These are phyloP conservation scores for Megaceryle torquata DNA, from an alignment of 2,113 vertebrate species.

Conservation along the genomic window DNA sequence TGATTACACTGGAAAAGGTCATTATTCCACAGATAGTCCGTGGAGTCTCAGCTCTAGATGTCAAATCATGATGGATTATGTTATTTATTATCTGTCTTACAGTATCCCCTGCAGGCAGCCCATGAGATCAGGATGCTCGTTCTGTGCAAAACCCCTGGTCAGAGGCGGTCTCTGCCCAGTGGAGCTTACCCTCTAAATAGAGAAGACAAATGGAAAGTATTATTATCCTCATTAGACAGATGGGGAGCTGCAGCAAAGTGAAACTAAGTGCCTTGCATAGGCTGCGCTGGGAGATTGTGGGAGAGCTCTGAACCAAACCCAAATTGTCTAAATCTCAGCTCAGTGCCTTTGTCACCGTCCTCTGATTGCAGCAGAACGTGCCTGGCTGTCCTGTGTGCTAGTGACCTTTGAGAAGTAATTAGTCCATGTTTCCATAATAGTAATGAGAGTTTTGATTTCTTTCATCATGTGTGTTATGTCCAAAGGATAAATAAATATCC, in stretches of 20 bases:
- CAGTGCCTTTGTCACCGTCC: not conserved
- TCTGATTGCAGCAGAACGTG: not conserved
- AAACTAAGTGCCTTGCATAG: not conserved
- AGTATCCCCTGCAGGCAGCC: not conserved
- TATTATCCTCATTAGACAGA: not conserved
- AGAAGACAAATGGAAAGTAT: slow-evolving; percentile 7
- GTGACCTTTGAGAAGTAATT: not conserved
- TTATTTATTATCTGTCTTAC: not conserved
- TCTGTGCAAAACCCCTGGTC: not conserved
- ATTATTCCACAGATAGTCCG: not conserved
- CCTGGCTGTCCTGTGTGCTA: not conserved
- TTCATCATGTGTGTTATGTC: not conserved
- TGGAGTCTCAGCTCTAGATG: not conserved
- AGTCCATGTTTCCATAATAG: not conserved
- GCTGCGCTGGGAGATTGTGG: not conserved
- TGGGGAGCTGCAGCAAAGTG: slow-evolving; percentile 4
- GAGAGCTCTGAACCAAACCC: not conserved
- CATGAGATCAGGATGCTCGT: not conserved
- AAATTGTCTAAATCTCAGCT: not conserved
- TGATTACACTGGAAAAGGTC: not conserved
- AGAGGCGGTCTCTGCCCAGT: not conserved
- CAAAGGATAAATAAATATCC: not conserved
- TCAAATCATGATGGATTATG: not conserved
- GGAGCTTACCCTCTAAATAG: not conserved
- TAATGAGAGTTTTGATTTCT: not conserved